A percentile compares a stretch with the other conserved stretches of the same genome.
Evolutionary conservation across 2,113 vertebrate genomes (phyloP).

Genomic region (Ceratotherium simum): DNA sequence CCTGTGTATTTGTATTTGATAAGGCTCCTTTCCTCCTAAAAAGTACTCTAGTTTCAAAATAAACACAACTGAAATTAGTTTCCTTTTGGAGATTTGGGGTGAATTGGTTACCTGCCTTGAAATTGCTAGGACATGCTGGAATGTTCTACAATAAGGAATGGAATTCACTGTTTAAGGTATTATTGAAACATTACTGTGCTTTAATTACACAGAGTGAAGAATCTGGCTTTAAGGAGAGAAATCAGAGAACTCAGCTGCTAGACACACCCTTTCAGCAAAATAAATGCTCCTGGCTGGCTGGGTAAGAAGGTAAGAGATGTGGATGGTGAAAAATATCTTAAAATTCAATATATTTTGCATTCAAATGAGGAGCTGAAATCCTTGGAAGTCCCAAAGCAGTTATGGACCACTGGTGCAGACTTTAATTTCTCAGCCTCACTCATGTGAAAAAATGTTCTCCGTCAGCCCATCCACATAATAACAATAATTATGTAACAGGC

Average conservation of each 20-base stretch:
- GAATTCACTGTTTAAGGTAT: background rate
- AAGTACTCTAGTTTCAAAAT: constrained; percentile 24
- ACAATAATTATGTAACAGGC: background rate
- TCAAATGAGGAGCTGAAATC: background rate
- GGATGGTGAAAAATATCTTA: background rate
- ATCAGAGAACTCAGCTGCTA: background rate
- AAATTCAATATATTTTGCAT: constrained; percentile 13
- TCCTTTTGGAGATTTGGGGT: constrained; percentile 3
- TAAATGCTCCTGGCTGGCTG: background rate
- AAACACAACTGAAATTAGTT: constrained; percentile 11
- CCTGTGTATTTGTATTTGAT: background rate
- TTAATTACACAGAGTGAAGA: background rate
- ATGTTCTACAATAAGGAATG: background rate
- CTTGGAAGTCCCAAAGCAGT: background rate
- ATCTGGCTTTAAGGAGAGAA: background rate
- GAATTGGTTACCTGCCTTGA: constrained; percentile 9
- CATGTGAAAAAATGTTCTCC: background rate
- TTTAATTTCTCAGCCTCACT: constrained; percentile 55
- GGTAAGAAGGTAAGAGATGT: background rate
- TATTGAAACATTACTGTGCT: background rate
- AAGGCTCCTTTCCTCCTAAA: background rate
- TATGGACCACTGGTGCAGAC: background rate
- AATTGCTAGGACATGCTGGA: background rate
- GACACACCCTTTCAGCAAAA: background rate
- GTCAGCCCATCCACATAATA: background rate